These are phyloP conservation scores for Terrapene triunguis DNA, from an alignment of 2,113 vertebrate genomes.

Conservation along the genomic window DNA sequence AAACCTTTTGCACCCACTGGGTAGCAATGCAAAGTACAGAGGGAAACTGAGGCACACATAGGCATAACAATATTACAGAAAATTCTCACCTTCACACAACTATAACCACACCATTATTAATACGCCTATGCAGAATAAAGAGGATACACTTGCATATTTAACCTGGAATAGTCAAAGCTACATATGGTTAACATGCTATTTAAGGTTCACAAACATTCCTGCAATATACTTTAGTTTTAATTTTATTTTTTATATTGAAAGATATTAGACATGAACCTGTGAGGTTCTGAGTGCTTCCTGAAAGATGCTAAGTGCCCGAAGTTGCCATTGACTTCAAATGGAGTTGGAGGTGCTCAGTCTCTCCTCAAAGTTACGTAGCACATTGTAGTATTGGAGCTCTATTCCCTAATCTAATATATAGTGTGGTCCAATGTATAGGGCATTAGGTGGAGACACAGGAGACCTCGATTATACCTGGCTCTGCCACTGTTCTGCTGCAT, in stretches of 20 bases:
- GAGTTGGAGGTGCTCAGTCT: not conserved
- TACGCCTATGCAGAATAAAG: slow-evolving; percentile 28
- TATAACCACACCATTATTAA: slow-evolving; percentile 63
- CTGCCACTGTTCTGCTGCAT: not conserved
- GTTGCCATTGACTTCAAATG: not conserved
- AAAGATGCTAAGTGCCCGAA: not conserved
- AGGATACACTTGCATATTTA: slow-evolving; percentile 9
- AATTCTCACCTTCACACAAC: not conserved
- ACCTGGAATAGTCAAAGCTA: not conserved
- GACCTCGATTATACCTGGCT: not conserved
- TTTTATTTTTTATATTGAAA: not conserved
- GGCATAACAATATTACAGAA: not conserved
- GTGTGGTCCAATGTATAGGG: not conserved
- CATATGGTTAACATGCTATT: not conserved
- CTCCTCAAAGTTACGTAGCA: not conserved
- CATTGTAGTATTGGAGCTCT: not conserved
- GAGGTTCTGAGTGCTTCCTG: not conserved
- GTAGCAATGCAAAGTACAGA: not conserved
- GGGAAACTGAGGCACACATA: not conserved
- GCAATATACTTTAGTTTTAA: not conserved
- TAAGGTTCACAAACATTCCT: not conserved
- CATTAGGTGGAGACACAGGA: not conserved
- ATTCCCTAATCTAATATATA: not conserved
- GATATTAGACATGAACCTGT: not conserved
- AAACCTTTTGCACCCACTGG: not conserved